Base-by-base conservation (phyloP, 2,888 invertebrate species). In the Schizaphis graminum region DNA sequence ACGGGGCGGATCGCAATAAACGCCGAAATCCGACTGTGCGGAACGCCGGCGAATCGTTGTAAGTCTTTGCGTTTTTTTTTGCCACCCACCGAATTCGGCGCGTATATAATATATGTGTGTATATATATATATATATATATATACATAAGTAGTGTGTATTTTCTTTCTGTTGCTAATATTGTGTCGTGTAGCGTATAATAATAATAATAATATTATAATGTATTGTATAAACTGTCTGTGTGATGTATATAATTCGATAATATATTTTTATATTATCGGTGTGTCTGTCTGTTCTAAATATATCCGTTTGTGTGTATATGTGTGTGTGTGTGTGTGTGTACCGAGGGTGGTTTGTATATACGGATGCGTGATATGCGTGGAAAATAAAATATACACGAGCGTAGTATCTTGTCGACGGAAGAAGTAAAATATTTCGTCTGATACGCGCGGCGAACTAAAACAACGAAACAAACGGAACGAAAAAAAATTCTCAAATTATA, bases 361-460 rank as follows among this genome's bases (percentile, higher is more conserved):
- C 87, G 47, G 47, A 87, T 87, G 44, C 49, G 49, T 47, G 49
- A 49, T 49, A 44, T n/a, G 61, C 35, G 67, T 47, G 28, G 28
- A 89, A 57, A 89, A 89, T 57, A 57, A 89, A 89, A 89, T 89
- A 89, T 89, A 57, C 89, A 89, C 89, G 56, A 57, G 44, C 57
- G 57, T 67, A 67, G 21, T 67, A 67, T 67, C 35, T n/a, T 57
- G 89, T 57, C 28, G 41, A 89, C 89, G 41, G 41, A 56, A n/a
- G 28, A 87, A 87, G 35, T 53, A 67, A 67, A n/a, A 35, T 13
- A 21, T 67, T 67, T 67, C 35, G 67, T 88, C 87, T 24, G 53
- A 13, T 28, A 67, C n/a, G 67, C n/a, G 61, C 61, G 61, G 61
- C 67, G n/a, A 67, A 67, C n/a, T 16, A 67, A 67, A 67, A 86